A percentile compares a stretch with the other conserved stretches of the same genome.
Conservation (phyloP, 2,797 vertebrate species). For the Allobates femoralis region DNA sequence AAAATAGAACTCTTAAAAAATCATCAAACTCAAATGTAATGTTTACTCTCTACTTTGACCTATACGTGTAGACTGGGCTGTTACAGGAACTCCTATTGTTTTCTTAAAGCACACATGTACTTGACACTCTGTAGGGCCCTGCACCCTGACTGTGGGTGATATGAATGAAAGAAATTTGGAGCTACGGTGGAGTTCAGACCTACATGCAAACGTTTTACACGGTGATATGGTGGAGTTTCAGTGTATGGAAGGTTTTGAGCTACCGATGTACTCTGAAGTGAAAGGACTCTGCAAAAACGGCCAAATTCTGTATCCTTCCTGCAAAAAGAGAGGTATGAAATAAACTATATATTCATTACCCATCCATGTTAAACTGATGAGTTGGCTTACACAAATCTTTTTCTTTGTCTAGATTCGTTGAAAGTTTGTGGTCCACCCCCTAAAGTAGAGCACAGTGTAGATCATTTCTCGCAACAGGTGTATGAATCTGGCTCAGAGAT, state of each 20-base stretch:
- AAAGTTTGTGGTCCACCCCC: slow-evolving; percentile 73
- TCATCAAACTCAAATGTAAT: not conserved
- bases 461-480: slow-evolving; percentile 36
- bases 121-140: slow-evolving; percentile 71
- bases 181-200: slow-evolving; percentile 74
- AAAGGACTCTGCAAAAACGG: slow-evolving; percentile 71
- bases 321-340: slow-evolving; percentile 72
- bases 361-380: not conserved
- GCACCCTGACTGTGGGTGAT: slow-evolving; percentile 64
- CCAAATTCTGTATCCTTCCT: slow-evolving; percentile 73
- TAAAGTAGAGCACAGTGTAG: slow-evolving; percentile 69
- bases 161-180: slow-evolving; percentile 71
- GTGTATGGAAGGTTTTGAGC: slow-evolving; percentile 72
- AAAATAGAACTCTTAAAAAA: not conserved
- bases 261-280: slow-evolving; percentile 68
- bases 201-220: slow-evolving; percentile 71
- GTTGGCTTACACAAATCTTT: not conserved
- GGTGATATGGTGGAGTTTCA: slow-evolving; percentile 77
- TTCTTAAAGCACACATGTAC: not conserved
- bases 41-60: too few species aligned
- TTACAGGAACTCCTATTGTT: not conserved
- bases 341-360: not conserved
- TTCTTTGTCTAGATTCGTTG: slow-evolving; percentile 66
- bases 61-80: not conserved
- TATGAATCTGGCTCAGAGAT: slow-evolving; percentile 74